Evolutionary conservation across 2,888 invertebrate genomes (phyloP).

Genomic region (Volucella inanis): DNA sequence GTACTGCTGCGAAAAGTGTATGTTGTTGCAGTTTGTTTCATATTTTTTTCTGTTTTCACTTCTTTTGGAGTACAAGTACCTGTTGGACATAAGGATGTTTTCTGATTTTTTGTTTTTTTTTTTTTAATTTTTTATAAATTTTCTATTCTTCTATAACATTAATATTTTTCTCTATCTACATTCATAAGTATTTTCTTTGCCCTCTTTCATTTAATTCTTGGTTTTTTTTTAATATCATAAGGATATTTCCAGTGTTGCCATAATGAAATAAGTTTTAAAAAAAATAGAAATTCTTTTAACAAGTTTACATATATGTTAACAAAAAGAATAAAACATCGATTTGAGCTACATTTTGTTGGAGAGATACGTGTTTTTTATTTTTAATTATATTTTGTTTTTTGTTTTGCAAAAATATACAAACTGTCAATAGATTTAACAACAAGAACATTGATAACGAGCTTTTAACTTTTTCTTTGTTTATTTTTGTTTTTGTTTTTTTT

Average conservation of each 20-base stretch:
- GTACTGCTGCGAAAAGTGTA: slow-evolving; percentile 35
- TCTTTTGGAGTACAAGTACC: slow-evolving; percentile 25
- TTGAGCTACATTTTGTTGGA: slow-evolving; percentile 54
- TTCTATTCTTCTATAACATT: slow-evolving; percentile 46
- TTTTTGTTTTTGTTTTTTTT: slow-evolving; percentile 37
- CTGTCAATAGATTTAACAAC: slow-evolving; percentile 70
- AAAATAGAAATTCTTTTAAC: neutral
- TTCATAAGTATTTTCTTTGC: slow-evolving; percentile 71
- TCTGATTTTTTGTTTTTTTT: slow-evolving; percentile 1
- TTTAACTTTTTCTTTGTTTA: slow-evolving; percentile 20
- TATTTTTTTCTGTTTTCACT: slow-evolving; percentile 17
- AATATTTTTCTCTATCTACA: slow-evolving; percentile 69
- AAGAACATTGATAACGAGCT: slow-evolving; percentile 71
- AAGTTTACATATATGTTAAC: neutral
- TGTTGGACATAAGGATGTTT: slow-evolving; percentile 52
- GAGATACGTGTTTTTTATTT: slow-evolving; percentile 26
- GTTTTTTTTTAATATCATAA: slow-evolving; percentile 37
- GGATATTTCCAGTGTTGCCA: slow-evolving; percentile 29
- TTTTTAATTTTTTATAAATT: slow-evolving; percentile 18
- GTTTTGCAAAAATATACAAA: slow-evolving; percentile 73
- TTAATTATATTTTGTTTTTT: slow-evolving; percentile 11
- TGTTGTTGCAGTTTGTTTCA: neutral
- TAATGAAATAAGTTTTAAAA: slow-evolving; percentile 4
- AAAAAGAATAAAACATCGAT: slow-evolving; percentile 52
- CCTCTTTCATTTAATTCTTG: slow-evolving; percentile 34